Evolutionary conservation across 2,113 vertebrate genomes (phyloP).

Genomic region (Sceloporus undulatus): DNA sequence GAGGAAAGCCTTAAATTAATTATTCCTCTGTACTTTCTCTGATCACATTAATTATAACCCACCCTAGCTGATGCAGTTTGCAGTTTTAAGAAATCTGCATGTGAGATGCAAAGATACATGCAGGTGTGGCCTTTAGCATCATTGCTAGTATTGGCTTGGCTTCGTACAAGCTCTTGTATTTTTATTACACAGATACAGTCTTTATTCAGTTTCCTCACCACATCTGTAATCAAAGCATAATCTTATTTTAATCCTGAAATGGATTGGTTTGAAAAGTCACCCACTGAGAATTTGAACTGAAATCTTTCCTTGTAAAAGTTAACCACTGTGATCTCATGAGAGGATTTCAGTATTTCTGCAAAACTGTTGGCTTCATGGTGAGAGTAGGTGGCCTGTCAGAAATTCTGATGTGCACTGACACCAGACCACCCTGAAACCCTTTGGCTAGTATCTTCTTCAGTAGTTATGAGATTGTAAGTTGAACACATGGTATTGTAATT

Average conservation of each 20-base stretch:
- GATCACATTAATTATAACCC: background rate
- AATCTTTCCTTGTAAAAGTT: background rate
- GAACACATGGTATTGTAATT: background rate
- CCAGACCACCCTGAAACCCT: background rate
- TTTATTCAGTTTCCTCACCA: background rate
- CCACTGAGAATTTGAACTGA: background rate
- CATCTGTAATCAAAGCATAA: background rate
- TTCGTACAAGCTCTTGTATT: background rate
- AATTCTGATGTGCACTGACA: background rate
- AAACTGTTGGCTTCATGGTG: background rate
- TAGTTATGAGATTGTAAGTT: background rate
- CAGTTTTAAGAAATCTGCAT: background rate
- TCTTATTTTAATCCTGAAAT: background rate
- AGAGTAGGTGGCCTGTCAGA: background rate
- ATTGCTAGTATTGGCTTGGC: no score
- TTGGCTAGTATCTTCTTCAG: background rate
- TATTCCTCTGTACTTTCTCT: background rate
- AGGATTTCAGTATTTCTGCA: background rate
- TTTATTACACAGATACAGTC: background rate
- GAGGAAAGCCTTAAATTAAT: background rate
- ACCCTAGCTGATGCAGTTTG: background rate
- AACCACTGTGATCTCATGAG: background rate
- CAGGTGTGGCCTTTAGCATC: background rate
- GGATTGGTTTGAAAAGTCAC: background rate
- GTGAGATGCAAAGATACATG: background rate